These are phyloP conservation scores for Strigamia transsilvanica DNA, from an alignment of 2,888 invertebrate genomes.

Conservation along the genomic window DNA sequence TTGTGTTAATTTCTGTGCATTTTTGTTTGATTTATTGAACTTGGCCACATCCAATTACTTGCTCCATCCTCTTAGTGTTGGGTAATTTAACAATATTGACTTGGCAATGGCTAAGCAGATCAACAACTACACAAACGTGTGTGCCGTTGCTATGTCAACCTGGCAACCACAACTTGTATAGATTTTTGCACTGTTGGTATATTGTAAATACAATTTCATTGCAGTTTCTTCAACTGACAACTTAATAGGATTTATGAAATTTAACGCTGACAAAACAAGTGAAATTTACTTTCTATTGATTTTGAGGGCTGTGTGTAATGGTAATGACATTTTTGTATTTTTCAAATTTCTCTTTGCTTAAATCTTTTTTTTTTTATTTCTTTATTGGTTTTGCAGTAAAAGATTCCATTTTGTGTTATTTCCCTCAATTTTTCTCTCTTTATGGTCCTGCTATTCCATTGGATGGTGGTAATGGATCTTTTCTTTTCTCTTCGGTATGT, in stretches of 20 bases:
- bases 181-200: not conserved
- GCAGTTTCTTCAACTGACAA: not conserved
- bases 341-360: not conserved
- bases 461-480: conserved; percentile 44
- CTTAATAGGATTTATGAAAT: conserved; percentile 21
- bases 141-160: conserved; percentile 4
- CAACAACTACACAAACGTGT: conserved; percentile 14
- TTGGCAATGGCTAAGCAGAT: conserved; percentile 31
- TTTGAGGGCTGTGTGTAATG: not conserved
- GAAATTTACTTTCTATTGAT: conserved; percentile 1
- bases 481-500: conserved; percentile 26
- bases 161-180: not conserved
- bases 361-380: not conserved
- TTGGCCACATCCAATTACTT: conserved; percentile 7
- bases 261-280: not conserved
- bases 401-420: not conserved
- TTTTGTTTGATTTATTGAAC: conserved; percentile 8
- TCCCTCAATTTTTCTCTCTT: conserved; percentile 18
- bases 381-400: conserved; percentile 4
- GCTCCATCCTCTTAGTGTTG: conserved; percentile 40
- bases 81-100: conserved; percentile 46
- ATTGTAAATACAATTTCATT: conserved; percentile 1
- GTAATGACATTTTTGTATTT: not conserved
- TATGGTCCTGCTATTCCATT: conserved; percentile 2
- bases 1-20: not conserved